Base-by-base conservation (phyloP, 2,888 invertebrate species). In the Harmothoe impar region DNA sequence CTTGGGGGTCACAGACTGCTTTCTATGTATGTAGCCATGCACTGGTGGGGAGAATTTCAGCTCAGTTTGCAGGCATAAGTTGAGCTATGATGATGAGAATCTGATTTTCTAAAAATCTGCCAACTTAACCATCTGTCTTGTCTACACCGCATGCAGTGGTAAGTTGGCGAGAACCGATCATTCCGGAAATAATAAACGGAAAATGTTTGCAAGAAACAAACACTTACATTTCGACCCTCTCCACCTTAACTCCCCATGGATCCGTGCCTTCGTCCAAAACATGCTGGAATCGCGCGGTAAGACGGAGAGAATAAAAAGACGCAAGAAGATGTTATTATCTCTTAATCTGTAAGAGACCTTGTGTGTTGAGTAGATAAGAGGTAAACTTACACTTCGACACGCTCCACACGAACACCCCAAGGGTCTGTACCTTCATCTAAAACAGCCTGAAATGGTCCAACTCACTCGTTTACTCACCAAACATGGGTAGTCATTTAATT, bases 341-440 rank as follows among this genome's bases (percentile, higher is more conserved):
- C 43, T 43, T 43, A 43, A 7, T 3, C 43, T 3, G 43, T 43
- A 43, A 43, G 43, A 43, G n/a, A n/a, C n/a, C n/a, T n/a, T n/a
- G n/a, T n/a, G n/a, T n/a, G n/a, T 17, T 23, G 5, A 25, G 72
- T 72, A 29, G 3, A 35, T 15, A 10, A 89, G 23, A 31, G 17
- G 3, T 7, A 15, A 0, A 94, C 94, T 94, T 92, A 95, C 95
- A 95, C 94, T 94, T 95, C 95, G 25, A 95, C 95, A 90, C 95
- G 93, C 92, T 95, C 95, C 51, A 96, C 96, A 93, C 96, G 96
- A 62, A 96, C 95, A 72, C 96, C 96, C 95, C 96, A 96, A 0
- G 96, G 95, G 91, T 96, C 96, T n/a, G 96, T 96, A 78, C 95
- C 96, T 91, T 96, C 95, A 93, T 96, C 96, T 68, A 96, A 93